Percentiles rank a stretch among this genome's conserved stretches.
phyloP scores from a whole-genome alignment of 2,797 vertebrate species.

The Craterocephalus amniculus region DNA sequence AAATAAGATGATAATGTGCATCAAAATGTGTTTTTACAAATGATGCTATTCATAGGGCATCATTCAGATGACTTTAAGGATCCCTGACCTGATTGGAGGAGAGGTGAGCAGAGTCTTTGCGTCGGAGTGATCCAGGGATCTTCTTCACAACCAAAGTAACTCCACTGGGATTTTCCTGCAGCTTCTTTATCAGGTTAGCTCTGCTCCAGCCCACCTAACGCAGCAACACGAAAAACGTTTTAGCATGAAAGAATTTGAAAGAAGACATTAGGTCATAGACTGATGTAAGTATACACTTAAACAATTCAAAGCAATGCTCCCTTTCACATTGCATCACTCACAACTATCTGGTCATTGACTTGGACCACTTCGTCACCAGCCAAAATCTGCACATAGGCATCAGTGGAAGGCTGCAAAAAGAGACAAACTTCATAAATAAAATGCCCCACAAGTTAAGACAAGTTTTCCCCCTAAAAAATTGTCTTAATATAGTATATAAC shows the following conservation, averaged over 20 bases:
- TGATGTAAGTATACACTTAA: not conserved
- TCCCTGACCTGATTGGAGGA: slow-evolving; percentile 55
- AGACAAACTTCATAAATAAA: slow-evolving; percentile 1
- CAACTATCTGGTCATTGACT: slow-evolving; percentile 94
- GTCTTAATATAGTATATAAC: not conserved
- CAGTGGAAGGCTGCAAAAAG: slow-evolving; percentile 76
- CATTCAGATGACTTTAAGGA: slow-evolving; percentile 10
- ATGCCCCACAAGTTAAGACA: too few relatives aligned
- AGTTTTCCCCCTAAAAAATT: too few relatives aligned
- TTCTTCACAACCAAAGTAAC: slow-evolving; percentile 91
- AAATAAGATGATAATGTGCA: not conserved
- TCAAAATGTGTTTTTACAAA: not conserved
- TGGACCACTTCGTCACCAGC: slow-evolving; percentile 94
- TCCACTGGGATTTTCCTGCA: slow-evolving; percentile 81
- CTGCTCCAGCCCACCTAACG: slow-evolving; percentile 93
- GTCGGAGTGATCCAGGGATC: slow-evolving; percentile 73
- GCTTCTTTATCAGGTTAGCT: slow-evolving; percentile 85
- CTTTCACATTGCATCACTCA: slow-evolving; percentile 75
- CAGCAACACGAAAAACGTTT: slow-evolving; percentile 3
- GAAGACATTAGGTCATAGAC: not conserved
- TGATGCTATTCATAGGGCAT: too few relatives aligned
- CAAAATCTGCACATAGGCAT: slow-evolving; percentile 79
- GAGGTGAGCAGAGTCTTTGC: slow-evolving; percentile 25
- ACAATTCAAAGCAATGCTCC: not conserved
- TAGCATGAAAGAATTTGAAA: not conserved